These are phyloP conservation scores for Percopsis transmontana DNA, from an alignment of 2,113 vertebrate genomes.

Conservation along the genomic window DNA sequence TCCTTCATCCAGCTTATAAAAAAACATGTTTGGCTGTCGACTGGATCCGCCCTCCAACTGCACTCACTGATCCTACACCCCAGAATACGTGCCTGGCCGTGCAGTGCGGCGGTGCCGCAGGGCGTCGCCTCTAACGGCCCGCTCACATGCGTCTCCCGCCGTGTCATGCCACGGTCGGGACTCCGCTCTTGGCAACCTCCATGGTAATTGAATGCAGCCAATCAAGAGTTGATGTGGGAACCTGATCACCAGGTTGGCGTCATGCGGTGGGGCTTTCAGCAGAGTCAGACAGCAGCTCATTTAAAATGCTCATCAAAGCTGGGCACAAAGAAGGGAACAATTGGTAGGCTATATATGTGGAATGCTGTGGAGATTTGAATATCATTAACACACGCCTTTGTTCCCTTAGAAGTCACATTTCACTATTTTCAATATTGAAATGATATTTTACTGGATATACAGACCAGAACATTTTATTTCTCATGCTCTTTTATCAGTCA, in stretches of 20 bases:
- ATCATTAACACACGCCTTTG: slow-evolving; percentile 42
- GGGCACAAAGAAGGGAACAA: slow-evolving; percentile 23
- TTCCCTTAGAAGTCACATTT: slow-evolving; percentile 3
- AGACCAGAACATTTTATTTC: too few species aligned
- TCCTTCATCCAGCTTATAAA: slow-evolving; percentile 49
- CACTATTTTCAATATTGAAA: too few species aligned
- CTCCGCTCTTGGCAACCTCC: slow-evolving; percentile 3
- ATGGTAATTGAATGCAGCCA: slow-evolving; percentile 33
- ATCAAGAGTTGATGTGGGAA: slow-evolving; percentile 21
- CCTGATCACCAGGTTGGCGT: slow-evolving; percentile 38
- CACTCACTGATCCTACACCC: not conserved
- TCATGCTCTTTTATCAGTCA: not conserved
- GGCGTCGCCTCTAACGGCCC: slow-evolving; percentile 18
- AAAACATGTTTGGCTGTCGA: slow-evolving; percentile 31
- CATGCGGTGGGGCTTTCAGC: slow-evolving; percentile 18
- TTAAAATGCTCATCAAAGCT: slow-evolving; percentile 28
- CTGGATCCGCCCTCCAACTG: slow-evolving; percentile 10
- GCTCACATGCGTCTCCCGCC: slow-evolving; percentile 2
- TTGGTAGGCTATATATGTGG: slow-evolving; percentile 26
- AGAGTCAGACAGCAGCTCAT: slow-evolving; percentile 40
- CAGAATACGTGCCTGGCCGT: too few species aligned
- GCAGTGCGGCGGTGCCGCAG: too few species aligned
- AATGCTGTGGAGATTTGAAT: slow-evolving; percentile 17
- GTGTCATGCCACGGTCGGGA: slow-evolving; percentile 14
- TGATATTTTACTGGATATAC: too few species aligned